Evolutionary conservation across 2,888 invertebrate genomes (phyloP), one percentile per base, ranked within the genome.

Genomic region (Criorhina ranunculi): DNA sequence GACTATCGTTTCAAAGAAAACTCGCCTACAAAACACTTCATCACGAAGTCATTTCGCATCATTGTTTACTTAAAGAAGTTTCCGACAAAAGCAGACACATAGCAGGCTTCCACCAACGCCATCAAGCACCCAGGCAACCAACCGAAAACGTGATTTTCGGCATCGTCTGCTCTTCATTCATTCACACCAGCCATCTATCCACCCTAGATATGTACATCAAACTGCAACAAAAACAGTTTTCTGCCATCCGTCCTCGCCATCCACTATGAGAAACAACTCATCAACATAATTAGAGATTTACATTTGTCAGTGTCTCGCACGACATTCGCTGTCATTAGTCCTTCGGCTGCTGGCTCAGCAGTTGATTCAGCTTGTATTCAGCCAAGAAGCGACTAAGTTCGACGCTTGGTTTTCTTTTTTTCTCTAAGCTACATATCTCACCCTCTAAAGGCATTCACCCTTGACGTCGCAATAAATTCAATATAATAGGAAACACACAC

Each of bases 211-310:
- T 51, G 4, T 24, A n/a, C n/a, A n/a, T 4, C 24, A 62, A 69
- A 57, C 55, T 77, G 64, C 57, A 82, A 70, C 76, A 31, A 46
- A n/a, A 79, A 67, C 66, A 29, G 40, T 70, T 51, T 59, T 70
- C 53, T 53, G 57, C 44, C 57, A 49, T 44, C 49, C 69, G 8
- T 42, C 17, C 59, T 33, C 53, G 44, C 24, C 37, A 49, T 75
- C 33, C 24, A 35, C 17, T 29, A 11, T 46, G 37, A 51, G 69
- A 83, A 37, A 69, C 72, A 83, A 75, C 55, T 73, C 79, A 69
- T 83, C 83, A 83, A 75, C 79, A 83, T 79, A 83, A 83, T 83
- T 83, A 83, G 83, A 83, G 83, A 75, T 75, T 83, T 83, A 79
- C 83, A 83, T 83, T 79, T 73, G 83, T 73, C 83, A 83, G 62